Conservation (phyloP, 2,888 invertebrate genomes). For the Philhelius pedissequus region DNA sequence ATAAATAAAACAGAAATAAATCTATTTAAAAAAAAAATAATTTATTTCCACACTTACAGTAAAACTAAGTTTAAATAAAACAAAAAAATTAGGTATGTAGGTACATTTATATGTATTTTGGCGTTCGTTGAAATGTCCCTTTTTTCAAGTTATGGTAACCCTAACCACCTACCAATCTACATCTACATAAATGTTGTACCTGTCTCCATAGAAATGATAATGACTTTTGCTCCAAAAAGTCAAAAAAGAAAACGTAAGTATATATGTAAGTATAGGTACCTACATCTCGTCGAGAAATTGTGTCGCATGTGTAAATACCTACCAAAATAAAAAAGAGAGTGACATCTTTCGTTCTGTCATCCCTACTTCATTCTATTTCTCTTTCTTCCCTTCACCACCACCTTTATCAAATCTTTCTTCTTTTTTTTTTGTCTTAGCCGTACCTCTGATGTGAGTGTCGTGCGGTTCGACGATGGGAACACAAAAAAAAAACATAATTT, state of each 20-base stretch:
- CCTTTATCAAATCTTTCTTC: not conserved
- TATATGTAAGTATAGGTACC: too few relatives aligned
- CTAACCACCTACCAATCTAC: not conserved
- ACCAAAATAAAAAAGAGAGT: slow-evolving; percentile 46
- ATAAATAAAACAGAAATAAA: too few relatives aligned
- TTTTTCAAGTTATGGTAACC: not conserved
- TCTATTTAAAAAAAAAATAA: too few relatives aligned
- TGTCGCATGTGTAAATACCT: slow-evolving; percentile 48
- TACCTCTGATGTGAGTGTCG: not conserved
- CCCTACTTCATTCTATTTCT: slow-evolving; percentile 2
- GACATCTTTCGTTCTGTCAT: slow-evolving; percentile 34
- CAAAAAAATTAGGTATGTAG: not conserved
- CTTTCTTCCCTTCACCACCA: slow-evolving; percentile 11
- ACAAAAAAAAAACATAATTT: slow-evolving; percentile 62
- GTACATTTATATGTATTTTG: not conserved
- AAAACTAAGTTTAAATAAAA: too few relatives aligned
- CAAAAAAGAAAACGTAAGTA: slow-evolving; percentile 9
- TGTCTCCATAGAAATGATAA: slow-evolving; percentile 25
- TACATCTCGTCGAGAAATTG: slow-evolving; percentile 42
- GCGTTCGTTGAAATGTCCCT: not conserved
- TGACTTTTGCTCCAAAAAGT: slow-evolving; percentile 49
- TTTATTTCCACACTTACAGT: too few relatives aligned
- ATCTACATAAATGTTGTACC: too few relatives aligned
- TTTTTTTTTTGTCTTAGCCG: not conserved
- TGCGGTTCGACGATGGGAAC: not conserved